These are phyloP conservation scores for Cephus pygmeus DNA, from an alignment of 2,888 invertebrate species.

Conservation along the genomic window DNA sequence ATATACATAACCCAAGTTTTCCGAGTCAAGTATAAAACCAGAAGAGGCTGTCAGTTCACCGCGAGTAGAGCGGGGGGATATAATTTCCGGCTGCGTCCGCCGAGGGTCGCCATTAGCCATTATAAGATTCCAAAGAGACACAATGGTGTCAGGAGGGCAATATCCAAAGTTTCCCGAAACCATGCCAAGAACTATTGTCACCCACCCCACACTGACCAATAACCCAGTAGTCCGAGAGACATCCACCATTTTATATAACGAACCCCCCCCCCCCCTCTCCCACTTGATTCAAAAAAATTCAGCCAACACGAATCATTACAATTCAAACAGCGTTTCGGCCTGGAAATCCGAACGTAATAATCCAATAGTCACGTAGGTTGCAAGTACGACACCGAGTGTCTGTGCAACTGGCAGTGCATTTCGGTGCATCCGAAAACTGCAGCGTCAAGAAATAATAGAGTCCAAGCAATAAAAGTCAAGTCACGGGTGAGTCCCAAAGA, in stretches of 20 bases:
- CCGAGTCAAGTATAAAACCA: not conserved
- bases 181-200: constrained; percentile 41
- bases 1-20: not conserved
- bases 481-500: not conserved
- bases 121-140: constrained; percentile 18
- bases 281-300: not conserved
- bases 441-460: not conserved
- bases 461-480: not conserved
- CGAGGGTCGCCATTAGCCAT: not conserved
- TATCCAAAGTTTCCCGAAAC: constrained; percentile 37
- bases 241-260: not conserved
- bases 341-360: not conserved
- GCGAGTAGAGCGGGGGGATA: not conserved
- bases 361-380: not conserved
- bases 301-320: not conserved
- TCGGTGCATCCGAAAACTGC: not conserved
- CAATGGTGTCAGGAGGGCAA: constrained; percentile 29
- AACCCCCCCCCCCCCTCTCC: not conserved
- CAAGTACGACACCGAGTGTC: not conserved
- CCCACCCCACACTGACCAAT: not conserved
- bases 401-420: not conserved
- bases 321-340: not conserved
- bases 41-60: not conserved
- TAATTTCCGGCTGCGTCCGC: not conserved
- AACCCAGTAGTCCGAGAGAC: not conserved